phyloP scores from a whole-genome alignment of 1,140 invertebrate species.

The Caenorhabditis elegans region DNA sequence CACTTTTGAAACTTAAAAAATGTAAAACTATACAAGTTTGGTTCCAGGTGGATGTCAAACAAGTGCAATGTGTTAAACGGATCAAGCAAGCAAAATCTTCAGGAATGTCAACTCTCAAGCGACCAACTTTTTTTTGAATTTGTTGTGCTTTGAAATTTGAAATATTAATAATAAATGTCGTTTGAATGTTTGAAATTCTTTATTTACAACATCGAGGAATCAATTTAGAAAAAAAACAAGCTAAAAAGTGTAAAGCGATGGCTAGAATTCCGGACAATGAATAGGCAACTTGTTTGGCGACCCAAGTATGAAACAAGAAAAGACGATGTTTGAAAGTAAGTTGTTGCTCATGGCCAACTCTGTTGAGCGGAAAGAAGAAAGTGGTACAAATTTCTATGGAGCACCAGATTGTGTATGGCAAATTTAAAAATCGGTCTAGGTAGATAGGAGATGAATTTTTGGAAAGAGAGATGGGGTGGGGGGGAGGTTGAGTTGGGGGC shows the following conservation, averaged over 20 bases:
- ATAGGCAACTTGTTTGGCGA: conserved; percentile 26
- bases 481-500: conserved; percentile 2
- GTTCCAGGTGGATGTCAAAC: conserved; percentile 31
- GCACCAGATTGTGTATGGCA: conserved; percentile 28
- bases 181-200: conserved; percentile 7
- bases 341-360: conserved; percentile 22
- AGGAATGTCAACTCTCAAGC: not conserved
- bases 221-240: not conserved
- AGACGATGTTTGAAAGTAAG: not conserved
- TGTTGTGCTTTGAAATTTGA: not conserved
- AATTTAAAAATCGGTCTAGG: conserved; percentile 2
- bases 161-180: not conserved
- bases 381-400: not conserved
- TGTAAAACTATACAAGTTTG: not conserved
- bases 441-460: not conserved
- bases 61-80: conserved; percentile 18
- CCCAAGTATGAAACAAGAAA: not conserved
- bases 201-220: conserved; percentile 21
- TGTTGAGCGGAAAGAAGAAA: not conserved
- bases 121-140: not conserved
- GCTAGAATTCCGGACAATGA: conserved; percentile 23
- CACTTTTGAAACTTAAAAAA: conserved; percentile 10
- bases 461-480: not conserved
- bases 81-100: not conserved
- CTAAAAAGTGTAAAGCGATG: conserved; percentile 23